Base-by-base conservation (phyloP, 64 coral and sea anemone genomes). In the Astreopora myriophthalma region DNA sequence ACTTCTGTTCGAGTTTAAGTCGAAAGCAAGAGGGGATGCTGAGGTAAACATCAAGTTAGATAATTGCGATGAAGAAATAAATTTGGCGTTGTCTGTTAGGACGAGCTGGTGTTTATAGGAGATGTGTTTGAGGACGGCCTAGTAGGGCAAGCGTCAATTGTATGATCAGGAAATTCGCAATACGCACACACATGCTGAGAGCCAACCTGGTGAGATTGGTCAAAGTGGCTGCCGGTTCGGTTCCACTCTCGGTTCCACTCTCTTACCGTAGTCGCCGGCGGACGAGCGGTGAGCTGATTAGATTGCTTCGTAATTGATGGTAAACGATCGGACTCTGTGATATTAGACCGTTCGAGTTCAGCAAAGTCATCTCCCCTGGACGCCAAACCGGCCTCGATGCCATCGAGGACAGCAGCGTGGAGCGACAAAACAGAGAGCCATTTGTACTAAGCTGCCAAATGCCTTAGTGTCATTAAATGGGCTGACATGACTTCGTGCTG, bases 281-380 rank as follows among this genome's bases (percentile, higher is more conserved):
- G 49, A 55, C 0, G 49, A 55, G 49, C 49, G 49, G 49, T 55
- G 49, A 19, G 49, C 13, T 55, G 49, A 55, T 55, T 55, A 16
- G 10, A 19, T 55, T 55, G 49, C 49, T 55, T 55, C 10, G 49
- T 55, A 55, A 55, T 12, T 14, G 16, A 55, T 16, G 49, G 61
- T 24, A 86, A 49, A 86, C 3, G 32, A 39, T 89, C 51, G 5
- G 87, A 89, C 28, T 89, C 87, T 33, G 72, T 74, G 22, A 89
- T 89, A 22, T 89, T 89, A 40, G 77, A 76, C 33, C 35, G 87
- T 23, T 77, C 72, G 22, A 77, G 31, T 17, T 89, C 49, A 0
- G 19, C 66, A 24, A 67, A 89, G 65, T 89, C 55, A n/a, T 52
- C 49, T 5, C 58, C 33, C 52, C 87, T 77, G 30, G 7, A n/a